Conservation (phyloP, 2,797 vertebrate species). For the Clarias laeviceps region DNA sequence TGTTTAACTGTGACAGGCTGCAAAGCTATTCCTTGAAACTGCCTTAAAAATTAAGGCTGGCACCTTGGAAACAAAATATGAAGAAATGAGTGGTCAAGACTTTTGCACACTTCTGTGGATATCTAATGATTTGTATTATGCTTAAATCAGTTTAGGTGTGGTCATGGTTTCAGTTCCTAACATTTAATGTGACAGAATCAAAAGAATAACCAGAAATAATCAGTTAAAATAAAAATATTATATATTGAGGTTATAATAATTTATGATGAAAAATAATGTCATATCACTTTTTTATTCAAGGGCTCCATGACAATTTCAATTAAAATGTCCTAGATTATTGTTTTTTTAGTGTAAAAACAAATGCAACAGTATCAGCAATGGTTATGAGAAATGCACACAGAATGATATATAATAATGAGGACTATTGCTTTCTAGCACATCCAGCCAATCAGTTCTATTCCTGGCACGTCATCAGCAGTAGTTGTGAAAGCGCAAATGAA, state of each 20-base stretch:
- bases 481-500: not conserved
- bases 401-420: not conserved
- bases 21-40: too few species aligned
- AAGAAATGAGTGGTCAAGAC: too few species aligned
- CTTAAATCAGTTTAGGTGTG: not conserved
- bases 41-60: too few species aligned
- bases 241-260: not conserved
- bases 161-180: not conserved
- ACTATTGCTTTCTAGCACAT: not conserved
- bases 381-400: not conserved
- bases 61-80: too few species aligned
- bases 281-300: not conserved
- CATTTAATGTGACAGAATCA: not conserved
- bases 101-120: too few species aligned
- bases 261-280: not conserved
- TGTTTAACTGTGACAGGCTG: too few species aligned
- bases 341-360: too few species aligned
- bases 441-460: not conserved
- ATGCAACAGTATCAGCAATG: not conserved
- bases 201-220: not conserved
- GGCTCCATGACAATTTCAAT: not conserved
- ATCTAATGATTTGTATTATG: not conserved
- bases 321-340: not conserved
- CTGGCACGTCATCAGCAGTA: not conserved
- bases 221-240: not conserved